These are phyloP conservation scores for Helogale parvula DNA, from an alignment of 2,113 vertebrate genomes.

Conservation along the genomic window DNA sequence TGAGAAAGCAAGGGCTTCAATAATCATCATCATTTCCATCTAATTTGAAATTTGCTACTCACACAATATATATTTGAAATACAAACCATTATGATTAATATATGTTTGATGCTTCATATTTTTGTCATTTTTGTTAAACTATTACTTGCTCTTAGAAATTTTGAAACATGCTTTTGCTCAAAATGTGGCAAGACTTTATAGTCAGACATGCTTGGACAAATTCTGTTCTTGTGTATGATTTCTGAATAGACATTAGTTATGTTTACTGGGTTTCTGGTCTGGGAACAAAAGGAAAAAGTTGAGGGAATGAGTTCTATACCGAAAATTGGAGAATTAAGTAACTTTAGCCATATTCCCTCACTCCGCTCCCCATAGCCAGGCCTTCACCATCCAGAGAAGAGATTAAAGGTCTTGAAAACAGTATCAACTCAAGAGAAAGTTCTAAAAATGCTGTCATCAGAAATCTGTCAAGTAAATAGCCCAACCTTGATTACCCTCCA, in stretches of 20 bases:
- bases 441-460: background rate
- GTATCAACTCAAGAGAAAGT: background rate
- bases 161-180: background rate
- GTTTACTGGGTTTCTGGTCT: background rate
- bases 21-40: background rate
- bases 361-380: background rate
- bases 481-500: background rate
- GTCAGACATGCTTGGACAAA: background rate
- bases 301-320: background rate
- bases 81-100: background rate
- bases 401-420: slow-evolving; percentile 6
- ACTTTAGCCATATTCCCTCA: background rate
- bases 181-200: background rate
- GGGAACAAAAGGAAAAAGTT: background rate
- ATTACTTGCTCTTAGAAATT: background rate
- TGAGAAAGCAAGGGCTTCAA: background rate
- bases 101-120: background rate
- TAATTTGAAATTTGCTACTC: background rate
- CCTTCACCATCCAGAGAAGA: background rate
- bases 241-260: background rate
- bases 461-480: background rate
- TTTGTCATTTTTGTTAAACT: slow-evolving; percentile 36
- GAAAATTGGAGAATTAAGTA: background rate
- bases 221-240: background rate
- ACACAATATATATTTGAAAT: background rate